Base-by-base conservation (phyloP, 2,797 vertebrate species). In the Muscicapa comitata region DNA sequence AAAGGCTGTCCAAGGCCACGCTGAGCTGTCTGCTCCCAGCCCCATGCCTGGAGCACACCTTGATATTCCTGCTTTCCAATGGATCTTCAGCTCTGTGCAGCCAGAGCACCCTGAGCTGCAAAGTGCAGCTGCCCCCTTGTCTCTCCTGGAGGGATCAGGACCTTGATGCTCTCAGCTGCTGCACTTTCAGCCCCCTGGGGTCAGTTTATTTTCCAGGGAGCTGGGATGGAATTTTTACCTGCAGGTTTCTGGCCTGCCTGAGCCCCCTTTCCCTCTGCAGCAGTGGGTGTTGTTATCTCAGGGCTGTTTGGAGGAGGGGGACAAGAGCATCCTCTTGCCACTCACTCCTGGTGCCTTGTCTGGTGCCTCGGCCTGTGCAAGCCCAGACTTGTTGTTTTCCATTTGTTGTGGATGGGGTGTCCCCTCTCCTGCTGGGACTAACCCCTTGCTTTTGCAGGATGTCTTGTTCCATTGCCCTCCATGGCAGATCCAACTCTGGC, bases 391-490 rank as follows among this genome's bases (percentile, higher is more conserved):
- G 33, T 79, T 29, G 13, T 15, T 87, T 76, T 70, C 51, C 59
- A 11, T 70, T 66, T 0, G 1, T 14, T 37, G 14, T 20, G 8
- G 17, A 7, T 37, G 21, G 29, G 19, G 2, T 45, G 37, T 83
- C 24, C 26, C n/a, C 24, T 53, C 3, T 57, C 45, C 37, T 51
- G 31, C 50, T 86, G 74, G 47, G 19, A 55, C 5, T 11, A 24
- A 38, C 26, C 8, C 45, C 29, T 20, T 21, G 26, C 8, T 58
- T 68, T 63, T 62, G 13, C 29, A 62, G 70, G 42, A 17, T 67
- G 9, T 37, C 29, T 37, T 31, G 2, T 18, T 51, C 26, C 1
- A 0, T 55, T 11, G 2, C 14, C 14, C 10, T 81, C 28, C 4
- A 0, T 67, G 53, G 45, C 54, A 29, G 11, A 17, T 71, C 71